These are phyloP conservation scores for Drosophila mettleri DNA, from an alignment of 2,888 invertebrate species.

Conservation along the genomic window DNA sequence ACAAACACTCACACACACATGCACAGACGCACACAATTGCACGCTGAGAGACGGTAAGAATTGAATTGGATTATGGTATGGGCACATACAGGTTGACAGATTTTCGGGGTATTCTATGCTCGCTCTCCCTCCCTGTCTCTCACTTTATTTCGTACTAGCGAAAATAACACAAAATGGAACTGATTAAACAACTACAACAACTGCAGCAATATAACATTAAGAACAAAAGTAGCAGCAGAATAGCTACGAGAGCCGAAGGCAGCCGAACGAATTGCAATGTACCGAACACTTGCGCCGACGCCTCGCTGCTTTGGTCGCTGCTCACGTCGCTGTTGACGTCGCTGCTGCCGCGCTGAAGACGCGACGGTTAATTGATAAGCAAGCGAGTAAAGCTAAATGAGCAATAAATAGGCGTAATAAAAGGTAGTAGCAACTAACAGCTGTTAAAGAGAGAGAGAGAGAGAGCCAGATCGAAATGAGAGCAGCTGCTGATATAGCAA, in stretches of 20 bases:
- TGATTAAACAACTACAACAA: slow-evolving; percentile 50
- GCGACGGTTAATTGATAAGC: slow-evolving; percentile 64
- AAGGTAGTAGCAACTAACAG: slow-evolving; percentile 30
- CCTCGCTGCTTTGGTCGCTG: slow-evolving; percentile 23
- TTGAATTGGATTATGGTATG: slow-evolving; percentile 65
- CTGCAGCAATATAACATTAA: slow-evolving; percentile 7
- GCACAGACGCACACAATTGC: slow-evolving; percentile 11
- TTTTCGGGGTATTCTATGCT: slow-evolving; percentile 41
- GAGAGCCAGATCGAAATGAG: slow-evolving; percentile 2
- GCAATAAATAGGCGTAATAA: slow-evolving; percentile 39
- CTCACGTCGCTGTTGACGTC: slow-evolving; percentile 25
- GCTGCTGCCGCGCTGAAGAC: slow-evolving; percentile 28
- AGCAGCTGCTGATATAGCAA: slow-evolving; percentile 13
- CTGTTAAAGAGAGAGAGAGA: neutral
- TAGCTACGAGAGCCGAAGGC: slow-evolving; percentile 42
- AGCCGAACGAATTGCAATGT: slow-evolving; percentile 58
- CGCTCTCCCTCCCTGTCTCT: slow-evolving; percentile 30
- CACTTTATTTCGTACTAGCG: slow-evolving; percentile 1
- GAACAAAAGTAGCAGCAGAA: slow-evolving; percentile 2
- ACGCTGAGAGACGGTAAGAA: slow-evolving; percentile 55
- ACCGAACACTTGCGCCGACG: slow-evolving; percentile 19
- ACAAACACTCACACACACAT: slow-evolving; percentile 13
- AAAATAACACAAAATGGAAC: slow-evolving; percentile 60
- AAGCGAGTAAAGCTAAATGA: slow-evolving; percentile 45
- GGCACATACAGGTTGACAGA: slow-evolving; percentile 47